Percentiles rank a stretch among this genome's conserved stretches.
Conservation (phyloP, 2,888 invertebrate genomes). For the Labia minor region DNA sequence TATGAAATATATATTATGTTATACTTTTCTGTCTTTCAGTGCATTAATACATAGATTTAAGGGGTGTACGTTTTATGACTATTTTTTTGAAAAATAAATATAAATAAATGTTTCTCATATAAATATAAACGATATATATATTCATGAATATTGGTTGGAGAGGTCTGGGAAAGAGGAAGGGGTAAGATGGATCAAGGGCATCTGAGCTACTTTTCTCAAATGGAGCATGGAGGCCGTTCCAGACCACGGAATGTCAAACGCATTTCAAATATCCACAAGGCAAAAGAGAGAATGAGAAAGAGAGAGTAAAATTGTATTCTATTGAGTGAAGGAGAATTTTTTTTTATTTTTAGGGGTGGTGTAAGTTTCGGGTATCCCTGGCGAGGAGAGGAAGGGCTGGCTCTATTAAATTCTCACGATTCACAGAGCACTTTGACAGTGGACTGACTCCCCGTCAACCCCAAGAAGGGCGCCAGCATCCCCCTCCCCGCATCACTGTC, state of each 20-base stretch:
- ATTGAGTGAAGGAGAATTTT: constrained; percentile 13
- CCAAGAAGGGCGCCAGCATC: background rate
- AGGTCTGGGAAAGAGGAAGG: background rate
- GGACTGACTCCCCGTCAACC: background rate
- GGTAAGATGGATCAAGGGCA: background rate
- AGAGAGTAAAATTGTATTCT: constrained; percentile 17
- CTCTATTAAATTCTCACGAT: constrained; percentile 29
- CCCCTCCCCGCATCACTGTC: background rate
- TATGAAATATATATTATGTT: too few species aligned
- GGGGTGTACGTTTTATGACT: too few species aligned
- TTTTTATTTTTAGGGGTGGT: constrained; percentile 13
- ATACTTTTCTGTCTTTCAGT: too few species aligned
- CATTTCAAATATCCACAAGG: too few species aligned
- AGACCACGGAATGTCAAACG: too few species aligned
- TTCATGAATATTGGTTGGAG: background rate
- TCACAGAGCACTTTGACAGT: constrained; percentile 23
- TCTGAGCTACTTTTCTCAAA: too few species aligned
- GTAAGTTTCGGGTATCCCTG: constrained; percentile 1
- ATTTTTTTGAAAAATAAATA: too few species aligned
- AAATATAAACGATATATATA: too few species aligned
- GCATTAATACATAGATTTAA: too few species aligned
- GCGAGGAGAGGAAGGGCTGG: background rate
- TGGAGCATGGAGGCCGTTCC: too few species aligned
- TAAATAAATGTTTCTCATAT: too few species aligned
- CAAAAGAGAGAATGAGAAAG: too few species aligned